phyloP scores from a whole-genome alignment of 2,113 vertebrate species.

The Ancistrus triradiatus region DNA sequence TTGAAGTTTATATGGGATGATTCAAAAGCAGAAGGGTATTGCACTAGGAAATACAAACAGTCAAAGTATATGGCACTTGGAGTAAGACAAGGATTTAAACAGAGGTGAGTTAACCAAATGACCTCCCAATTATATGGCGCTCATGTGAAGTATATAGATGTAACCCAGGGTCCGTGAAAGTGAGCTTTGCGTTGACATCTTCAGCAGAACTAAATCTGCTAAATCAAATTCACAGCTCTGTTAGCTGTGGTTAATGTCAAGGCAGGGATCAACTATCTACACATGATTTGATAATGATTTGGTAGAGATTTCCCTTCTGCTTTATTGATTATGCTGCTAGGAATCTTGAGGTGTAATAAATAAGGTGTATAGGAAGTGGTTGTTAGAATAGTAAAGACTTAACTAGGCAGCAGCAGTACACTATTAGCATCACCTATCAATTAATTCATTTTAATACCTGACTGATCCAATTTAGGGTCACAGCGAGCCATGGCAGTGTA shows the following conservation, averaged over 20 bases:
- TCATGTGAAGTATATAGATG: conserved; percentile 57
- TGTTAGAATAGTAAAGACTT: too few species aligned
- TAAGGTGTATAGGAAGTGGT: too few species aligned
- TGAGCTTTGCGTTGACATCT: conserved; percentile 54
- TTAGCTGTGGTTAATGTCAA: conserved; percentile 7
- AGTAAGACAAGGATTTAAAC: conserved; percentile 60
- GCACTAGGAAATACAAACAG: conserved; percentile 11
- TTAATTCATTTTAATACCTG: too few species aligned
- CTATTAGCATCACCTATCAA: too few species aligned
- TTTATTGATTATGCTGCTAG: neutral
- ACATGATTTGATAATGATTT: neutral
- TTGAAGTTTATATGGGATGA: too few species aligned
- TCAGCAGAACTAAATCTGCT: conserved; percentile 53
- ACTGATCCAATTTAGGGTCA: too few species aligned
- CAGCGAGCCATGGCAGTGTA: too few species aligned
- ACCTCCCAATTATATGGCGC: conserved; percentile 58
- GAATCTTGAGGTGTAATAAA: too few species aligned
- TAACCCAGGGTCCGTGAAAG: conserved; percentile 51
- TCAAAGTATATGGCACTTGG: conserved; percentile 5
- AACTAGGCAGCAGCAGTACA: too few species aligned
- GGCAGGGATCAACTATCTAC: neutral
- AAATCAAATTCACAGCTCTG: conserved; percentile 33
- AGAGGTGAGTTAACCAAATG: conserved; percentile 67
- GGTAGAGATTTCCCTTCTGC: neutral
- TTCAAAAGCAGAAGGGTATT: too few species aligned